Evolutionary conservation across 2,797 vertebrate genomes (phyloP).

Genomic region (Tangara arthus): DNA sequence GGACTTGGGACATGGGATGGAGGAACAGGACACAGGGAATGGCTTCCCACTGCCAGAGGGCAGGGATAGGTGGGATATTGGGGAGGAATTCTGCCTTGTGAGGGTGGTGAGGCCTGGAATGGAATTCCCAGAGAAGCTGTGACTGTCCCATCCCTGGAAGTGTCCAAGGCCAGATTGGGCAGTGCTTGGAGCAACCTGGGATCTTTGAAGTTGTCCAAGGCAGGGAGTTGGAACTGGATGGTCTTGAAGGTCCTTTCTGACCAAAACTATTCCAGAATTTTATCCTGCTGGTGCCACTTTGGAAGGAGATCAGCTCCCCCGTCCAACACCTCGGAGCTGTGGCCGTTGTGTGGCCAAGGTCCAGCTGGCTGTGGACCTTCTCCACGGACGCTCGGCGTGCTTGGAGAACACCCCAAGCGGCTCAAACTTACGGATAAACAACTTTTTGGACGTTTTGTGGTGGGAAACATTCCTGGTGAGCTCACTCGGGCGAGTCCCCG

Average conservation of each 20-base stretch:
- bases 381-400: fast-evolving
- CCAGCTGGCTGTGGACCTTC: background rate
- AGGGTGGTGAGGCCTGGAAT: fast-evolving
- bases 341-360: fast-evolving
- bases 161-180: too few relatives aligned
- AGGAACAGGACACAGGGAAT: background rate
- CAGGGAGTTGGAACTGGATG: too few relatives aligned
- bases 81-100: fast-evolving
- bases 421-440: background rate
- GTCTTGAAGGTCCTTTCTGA: background rate
- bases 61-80: fast-evolving
- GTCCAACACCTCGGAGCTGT: fast-evolving
- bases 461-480: background rate
- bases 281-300: background rate
- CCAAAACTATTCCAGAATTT: background rate
- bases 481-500: background rate
- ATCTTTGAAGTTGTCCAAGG: too few relatives aligned
- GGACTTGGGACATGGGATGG: background rate
- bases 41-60: background rate
- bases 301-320: background rate
- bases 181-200: too few relatives aligned
- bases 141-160: background rate
- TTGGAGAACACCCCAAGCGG: background rate
- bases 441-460: background rate
- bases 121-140: background rate